Evolutionary conservation across 1,140 invertebrate species (phyloP), one percentile per base, ranked within the genome.

Genomic region (Eueides isabella): DNA sequence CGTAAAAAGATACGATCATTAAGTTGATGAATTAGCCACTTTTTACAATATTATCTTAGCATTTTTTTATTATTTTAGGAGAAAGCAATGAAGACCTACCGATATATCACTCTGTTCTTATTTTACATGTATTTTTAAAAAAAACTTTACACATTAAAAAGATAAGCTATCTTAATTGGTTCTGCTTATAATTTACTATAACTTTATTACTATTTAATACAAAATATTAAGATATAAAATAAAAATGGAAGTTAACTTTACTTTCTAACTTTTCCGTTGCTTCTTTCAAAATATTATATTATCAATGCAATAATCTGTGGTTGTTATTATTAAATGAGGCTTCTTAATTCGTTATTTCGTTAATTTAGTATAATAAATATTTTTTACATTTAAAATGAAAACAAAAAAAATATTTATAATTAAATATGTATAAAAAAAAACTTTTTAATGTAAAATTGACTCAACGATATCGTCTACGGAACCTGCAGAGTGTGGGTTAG

Each of bases 401-500:
- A 33, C 31, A 33, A 33, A 33, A 33, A 33, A 38, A 14, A 38
- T 5, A 0, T 16, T 14, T 14, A 16, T 38, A 16, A 38, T 38
- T n/a, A n/a, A n/a, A n/a, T n/a, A n/a, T n/a, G n/a, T n/a, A n/a
- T n/a, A n/a, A n/a, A 38, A 5, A 38, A 5, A 38, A 38, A 38
- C 14, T 38, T 38, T 16, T 16, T 16, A 16, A 12, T 38, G 7
- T 55, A 26, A 55, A 55, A 55, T 55, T 55, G 23, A 26, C 19
- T 55, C 7, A 26, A 12, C 7, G 9, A 55, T 55, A 9, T 11
- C 48, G 7, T 26, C 2, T 55, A 26, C 12, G 19, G 48, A 26
- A 55, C 23, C 3, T 1, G 48, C 23, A 19, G n/a, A 72, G 44
- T 23, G 68, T 29, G 29, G 65, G 72, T 73, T 73, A 62, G 26